Conservation (phyloP, 2,113 vertebrate genomes). For the Talpa occidentalis region DNA sequence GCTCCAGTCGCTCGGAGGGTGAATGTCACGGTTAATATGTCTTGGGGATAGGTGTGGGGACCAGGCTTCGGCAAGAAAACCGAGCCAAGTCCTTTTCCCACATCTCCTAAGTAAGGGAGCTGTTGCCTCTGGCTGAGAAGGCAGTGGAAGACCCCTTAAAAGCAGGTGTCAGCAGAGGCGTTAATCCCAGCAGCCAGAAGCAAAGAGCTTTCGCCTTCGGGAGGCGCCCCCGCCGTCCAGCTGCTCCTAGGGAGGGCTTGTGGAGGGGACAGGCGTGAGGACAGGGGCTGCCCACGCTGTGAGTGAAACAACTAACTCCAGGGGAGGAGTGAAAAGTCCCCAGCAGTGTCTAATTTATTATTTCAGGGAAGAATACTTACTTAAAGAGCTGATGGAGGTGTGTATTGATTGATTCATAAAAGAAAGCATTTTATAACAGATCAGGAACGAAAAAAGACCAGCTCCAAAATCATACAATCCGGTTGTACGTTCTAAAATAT, state of each 20-base stretch:
- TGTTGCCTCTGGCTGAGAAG: too few species aligned
- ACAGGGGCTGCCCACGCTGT: fast-evolving
- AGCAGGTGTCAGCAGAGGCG: neutral
- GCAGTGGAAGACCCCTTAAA: neutral
- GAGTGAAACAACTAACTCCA: neutral
- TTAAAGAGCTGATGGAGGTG: neutral
- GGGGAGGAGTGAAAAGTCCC: neutral
- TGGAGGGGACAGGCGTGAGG: neutral
- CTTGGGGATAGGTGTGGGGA: neutral
- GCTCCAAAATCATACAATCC: neutral
- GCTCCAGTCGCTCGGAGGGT: neutral
- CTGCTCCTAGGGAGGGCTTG: too few species aligned
- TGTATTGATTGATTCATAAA: neutral
- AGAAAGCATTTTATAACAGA: neutral
- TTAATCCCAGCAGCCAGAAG: too few species aligned
- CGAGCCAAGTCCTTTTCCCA: too few species aligned
- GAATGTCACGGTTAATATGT: neutral
- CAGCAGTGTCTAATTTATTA: neutral
- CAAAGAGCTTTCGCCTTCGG: too few species aligned
- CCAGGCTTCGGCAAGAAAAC: neutral
- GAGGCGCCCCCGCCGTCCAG: too few species aligned
- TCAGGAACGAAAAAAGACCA: neutral
- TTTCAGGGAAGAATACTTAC: neutral
- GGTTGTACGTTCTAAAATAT: conserved; percentile 23
- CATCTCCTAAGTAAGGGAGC: too few species aligned